Base-by-base conservation (phyloP, 2,113 vertebrate genomes). In the Reinhardtius hippoglossoides region DNA sequence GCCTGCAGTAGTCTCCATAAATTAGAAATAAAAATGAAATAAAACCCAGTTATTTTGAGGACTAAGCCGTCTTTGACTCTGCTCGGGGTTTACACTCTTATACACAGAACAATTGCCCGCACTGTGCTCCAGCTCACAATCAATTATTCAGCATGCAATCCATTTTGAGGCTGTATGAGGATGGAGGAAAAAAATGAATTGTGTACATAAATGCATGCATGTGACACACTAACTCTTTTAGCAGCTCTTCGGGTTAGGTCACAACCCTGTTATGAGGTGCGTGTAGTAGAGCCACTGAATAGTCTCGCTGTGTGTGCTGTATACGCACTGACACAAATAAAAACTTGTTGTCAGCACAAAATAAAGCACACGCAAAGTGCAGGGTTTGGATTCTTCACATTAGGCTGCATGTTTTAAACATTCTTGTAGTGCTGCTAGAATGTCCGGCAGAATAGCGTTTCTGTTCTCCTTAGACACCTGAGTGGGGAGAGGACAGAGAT, bases 391-490 rank as follows among this genome's bases (percentile, higher is more conserved):
- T 70, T 56, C 71, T 48, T 27, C 14, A 20, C 2, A 5, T 76
- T 61, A 87, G 35, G 31, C 1, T 58, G 60, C 37, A 83, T 79
- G 93, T 84, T 94, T 92, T 52, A 93, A 73, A 90, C 95, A 92
- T 20, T 92, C 94, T 82, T 95, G 94, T 52, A 98, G 86, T 1
- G 94, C 78, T 35, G 90, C 81, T 80, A 98, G 75, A 66, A 98
- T 92, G 27, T 97, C 96, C 61, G 92, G 91, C 31, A 97, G 90
- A 80, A 98, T 86, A 78, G 48, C 54, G 86, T 95, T 93, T 93
- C 97, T 95, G 93, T 98, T 99, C 61, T 98, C 97, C 81, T 95
- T 98, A 13, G 95, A 95, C 81, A 99, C 94, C 97, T 99, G 86
- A 44, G 13, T 37, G 63, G 50, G 2, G n/a, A 56, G 75, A 73